Conservation (phyloP, 2,113 vertebrate species). For the Semnornis frantzii region DNA sequence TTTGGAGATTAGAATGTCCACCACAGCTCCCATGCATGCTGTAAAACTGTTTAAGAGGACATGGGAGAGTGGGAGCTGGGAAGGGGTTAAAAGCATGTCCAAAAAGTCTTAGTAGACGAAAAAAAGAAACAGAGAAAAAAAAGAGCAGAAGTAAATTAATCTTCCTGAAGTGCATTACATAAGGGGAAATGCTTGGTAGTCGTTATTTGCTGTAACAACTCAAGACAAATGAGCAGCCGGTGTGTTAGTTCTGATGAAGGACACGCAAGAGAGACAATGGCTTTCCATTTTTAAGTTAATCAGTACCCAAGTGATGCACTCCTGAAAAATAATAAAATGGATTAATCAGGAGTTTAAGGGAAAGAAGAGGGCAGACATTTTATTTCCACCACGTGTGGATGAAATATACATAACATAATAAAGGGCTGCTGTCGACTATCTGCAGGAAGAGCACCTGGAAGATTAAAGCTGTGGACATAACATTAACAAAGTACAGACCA, state of each 20-base stretch:
- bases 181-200: constrained; percentile 82
- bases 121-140: constrained; percentile 75
- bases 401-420: constrained; percentile 89
- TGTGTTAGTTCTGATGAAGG: constrained; percentile 85
- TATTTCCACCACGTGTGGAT: constrained; percentile 79
- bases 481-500: constrained; percentile 90
- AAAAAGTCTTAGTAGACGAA: constrained; percentile 77
- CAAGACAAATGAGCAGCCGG: constrained; percentile 85
- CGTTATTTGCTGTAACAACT: constrained; percentile 89
- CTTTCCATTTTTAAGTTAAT: constrained; percentile 94
- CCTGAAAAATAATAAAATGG: constrained; percentile 91
- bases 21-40: not conserved
- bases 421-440: constrained; percentile 79
- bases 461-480: constrained; percentile 90
- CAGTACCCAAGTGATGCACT: constrained; percentile 86
- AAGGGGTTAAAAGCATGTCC: constrained; percentile 72
- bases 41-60: not conserved
- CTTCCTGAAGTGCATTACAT: constrained; percentile 81
- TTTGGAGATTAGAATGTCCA: not conserved
- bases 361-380: constrained; percentile 79
- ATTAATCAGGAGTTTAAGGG: constrained; percentile 87
- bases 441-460: constrained; percentile 84
- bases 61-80: not conserved
- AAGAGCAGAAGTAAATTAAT: constrained; percentile 83
- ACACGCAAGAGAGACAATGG: constrained; percentile 83